Evolutionary conservation across 2,888 invertebrate species (phyloP), one percentile per base, ranked within the genome.

Genomic region (Eristalinus aeneus): DNA sequence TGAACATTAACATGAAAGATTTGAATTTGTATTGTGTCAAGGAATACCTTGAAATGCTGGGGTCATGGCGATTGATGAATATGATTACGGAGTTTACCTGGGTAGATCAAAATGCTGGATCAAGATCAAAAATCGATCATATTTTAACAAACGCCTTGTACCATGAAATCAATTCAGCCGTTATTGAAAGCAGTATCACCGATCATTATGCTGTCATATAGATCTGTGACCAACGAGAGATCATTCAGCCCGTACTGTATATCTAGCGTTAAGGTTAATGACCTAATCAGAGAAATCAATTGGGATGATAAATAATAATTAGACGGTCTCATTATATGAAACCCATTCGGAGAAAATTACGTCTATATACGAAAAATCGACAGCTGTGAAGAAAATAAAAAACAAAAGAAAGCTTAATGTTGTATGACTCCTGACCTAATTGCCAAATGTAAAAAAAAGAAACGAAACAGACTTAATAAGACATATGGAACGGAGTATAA

Each of bases 171-270:
- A 23, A 27, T 16, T 63, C 76, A 3, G 12, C n/a, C 9, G 54
- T 68, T 1, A 76, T 76, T n/a, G 69, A 76, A 20, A 61, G 36
- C 20, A 63, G 31, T 8, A 20, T 76, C 0, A 63, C 54, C 1
- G 76, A 67, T n/a, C 75, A 63, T 16, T 76, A 68, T 31, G 61
- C 65, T 34, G 68, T 16, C 23, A 10, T 77, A 1, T 68, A 39
- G 6, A 53, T 1, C 27, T 10, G 10, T 5, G 2, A 27, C 5
- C 27, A 27, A 27, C 2, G 27, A 27, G 5, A 27, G 27, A 23
- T 56, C 31, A 64, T 5, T 27, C 27, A 27, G 5, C 27, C 2
- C 5, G 5, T 27, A 2, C 27, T 27, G 27, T 27, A 27, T 77
- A 31, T 31, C 36, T 6, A 71, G 27, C 12, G 12, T 12, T 0